phyloP scores from a whole-genome alignment of 1,140 invertebrate species.

The Akabosia matsudoensis region DNA sequence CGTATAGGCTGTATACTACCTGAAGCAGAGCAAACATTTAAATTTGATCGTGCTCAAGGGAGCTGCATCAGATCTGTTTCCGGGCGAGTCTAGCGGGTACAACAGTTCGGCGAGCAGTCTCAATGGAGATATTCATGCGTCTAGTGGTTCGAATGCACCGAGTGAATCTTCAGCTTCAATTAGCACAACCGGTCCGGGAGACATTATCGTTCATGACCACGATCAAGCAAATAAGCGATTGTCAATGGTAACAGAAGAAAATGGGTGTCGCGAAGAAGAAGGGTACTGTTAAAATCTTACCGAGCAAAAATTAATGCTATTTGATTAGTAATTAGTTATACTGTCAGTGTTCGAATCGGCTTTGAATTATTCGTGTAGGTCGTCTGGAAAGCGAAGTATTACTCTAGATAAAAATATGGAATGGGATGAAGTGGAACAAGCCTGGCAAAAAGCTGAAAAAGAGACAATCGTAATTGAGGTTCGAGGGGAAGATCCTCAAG shows the following conservation, averaged over 20 bases:
- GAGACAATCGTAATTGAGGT: conserved; percentile 57
- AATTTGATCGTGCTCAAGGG: conserved; percentile 69
- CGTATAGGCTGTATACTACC: conserved; percentile 65
- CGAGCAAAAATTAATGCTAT: too few relatives aligned
- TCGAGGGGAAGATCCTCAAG: conserved; percentile 53
- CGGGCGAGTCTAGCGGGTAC: conserved; percentile 73
- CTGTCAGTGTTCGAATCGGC: not conserved
- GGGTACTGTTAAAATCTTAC: too few relatives aligned
- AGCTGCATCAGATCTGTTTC: conserved; percentile 69
- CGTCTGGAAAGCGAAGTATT: not conserved
- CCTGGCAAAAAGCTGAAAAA: conserved; percentile 47
- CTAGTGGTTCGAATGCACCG: conserved; percentile 14
- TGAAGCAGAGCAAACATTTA: conserved; percentile 70
- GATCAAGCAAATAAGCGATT: conserved; percentile 47
- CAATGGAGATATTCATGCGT: conserved; percentile 58
- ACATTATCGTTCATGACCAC: conserved; percentile 35
- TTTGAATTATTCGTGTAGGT: not conserved
- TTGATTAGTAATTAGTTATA: too few relatives aligned
- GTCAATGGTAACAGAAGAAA: conserved; percentile 32
- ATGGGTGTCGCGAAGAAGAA: not conserved
- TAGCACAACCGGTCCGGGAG: conserved; percentile 24
- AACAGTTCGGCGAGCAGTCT: conserved; percentile 74
- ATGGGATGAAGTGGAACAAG: conserved; percentile 49
- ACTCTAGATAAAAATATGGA: conserved; percentile 46
- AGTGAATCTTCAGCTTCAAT: conserved; percentile 32